Evolutionary conservation across 1,140 invertebrate genomes (phyloP).

Genomic region (Hesperophylax magnus): DNA sequence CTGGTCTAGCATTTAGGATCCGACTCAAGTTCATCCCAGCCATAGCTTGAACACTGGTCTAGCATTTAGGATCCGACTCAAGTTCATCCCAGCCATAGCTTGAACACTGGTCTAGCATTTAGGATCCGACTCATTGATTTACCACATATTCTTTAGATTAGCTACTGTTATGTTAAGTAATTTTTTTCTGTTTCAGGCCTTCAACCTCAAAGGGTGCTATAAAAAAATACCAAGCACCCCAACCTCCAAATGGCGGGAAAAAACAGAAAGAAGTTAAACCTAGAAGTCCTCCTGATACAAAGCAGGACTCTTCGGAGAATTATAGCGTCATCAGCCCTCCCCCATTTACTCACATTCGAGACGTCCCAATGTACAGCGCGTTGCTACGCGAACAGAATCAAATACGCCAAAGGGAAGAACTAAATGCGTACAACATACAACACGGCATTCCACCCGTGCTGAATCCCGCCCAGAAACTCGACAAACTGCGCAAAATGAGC

Average conservation of each 20-base stretch:
- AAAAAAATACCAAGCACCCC: slow-evolving; percentile 53
- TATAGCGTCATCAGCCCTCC: neutral
- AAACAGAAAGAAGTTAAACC: slow-evolving; percentile 22
- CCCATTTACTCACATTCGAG: slow-evolving; percentile 36
- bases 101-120: no score
- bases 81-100: no score
- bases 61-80: no score
- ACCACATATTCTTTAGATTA: no score
- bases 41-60: no score
- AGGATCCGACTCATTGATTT: no score
- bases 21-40: no score
- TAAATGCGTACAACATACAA: slow-evolving; percentile 55
- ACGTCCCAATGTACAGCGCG: slow-evolving; percentile 49
- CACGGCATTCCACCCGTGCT: slow-evolving; percentile 61
- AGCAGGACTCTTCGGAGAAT: neutral
- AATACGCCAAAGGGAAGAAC: slow-evolving; percentile 54
- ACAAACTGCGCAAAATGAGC: slow-evolving; percentile 64
- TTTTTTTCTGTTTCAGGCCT: slow-evolving; percentile 37
- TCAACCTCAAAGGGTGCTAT: slow-evolving; percentile 51
- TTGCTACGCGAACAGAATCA: slow-evolving; percentile 59
- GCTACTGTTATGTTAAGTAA: neutral
- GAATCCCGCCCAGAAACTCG: slow-evolving; percentile 62
- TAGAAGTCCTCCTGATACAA: neutral
- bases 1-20: no score
- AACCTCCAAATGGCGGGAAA: slow-evolving; percentile 39